These are phyloP conservation scores for Scaptomyza parva DNA, from an alignment of 2,888 invertebrate species.

Conservation along the genomic window DNA sequence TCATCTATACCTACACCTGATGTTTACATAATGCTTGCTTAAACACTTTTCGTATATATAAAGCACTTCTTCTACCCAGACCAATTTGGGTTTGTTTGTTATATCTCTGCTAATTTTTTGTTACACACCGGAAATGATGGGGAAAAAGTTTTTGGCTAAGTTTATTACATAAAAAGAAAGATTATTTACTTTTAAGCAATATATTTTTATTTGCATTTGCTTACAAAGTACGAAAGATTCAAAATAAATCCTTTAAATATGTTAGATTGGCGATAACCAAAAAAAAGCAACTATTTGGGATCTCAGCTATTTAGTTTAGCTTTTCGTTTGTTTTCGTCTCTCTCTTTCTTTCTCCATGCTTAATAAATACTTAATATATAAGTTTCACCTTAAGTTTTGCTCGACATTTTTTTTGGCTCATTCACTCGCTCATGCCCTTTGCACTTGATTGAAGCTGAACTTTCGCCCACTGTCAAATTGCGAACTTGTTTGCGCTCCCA, in stretches of 20 bases:
- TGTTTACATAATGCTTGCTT: conserved; percentile 16
- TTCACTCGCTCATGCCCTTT: conserved; percentile 1
- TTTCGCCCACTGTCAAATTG: conserved; percentile 36
- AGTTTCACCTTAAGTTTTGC: conserved; percentile 7
- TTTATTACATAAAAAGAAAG: background rate
- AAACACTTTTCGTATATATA: background rate
- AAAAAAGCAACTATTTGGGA: no score
- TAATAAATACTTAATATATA: conserved; percentile 8
- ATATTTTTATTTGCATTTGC: no score
- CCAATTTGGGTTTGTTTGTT: background rate
- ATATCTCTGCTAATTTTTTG: background rate
- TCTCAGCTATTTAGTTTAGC: background rate
- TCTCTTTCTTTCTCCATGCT: background rate
- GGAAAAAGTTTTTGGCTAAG: background rate
- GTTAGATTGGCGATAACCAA: background rate
- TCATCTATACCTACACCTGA: conserved; percentile 14
- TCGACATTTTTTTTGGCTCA: background rate
- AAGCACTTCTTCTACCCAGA: conserved; percentile 21
- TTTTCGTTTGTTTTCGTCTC: no score
- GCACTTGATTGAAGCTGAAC: conserved; percentile 23
- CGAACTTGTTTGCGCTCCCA: conserved; percentile 30
- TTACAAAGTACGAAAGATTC: no score
- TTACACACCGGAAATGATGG: background rate
- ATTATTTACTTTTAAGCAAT: background rate
- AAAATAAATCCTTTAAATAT: no score